Percentiles rank a stretch among this genome's conserved stretches.
phyloP scores from a whole-genome alignment of 2,888 invertebrate species.

The Anoplius nigerrimus region DNA sequence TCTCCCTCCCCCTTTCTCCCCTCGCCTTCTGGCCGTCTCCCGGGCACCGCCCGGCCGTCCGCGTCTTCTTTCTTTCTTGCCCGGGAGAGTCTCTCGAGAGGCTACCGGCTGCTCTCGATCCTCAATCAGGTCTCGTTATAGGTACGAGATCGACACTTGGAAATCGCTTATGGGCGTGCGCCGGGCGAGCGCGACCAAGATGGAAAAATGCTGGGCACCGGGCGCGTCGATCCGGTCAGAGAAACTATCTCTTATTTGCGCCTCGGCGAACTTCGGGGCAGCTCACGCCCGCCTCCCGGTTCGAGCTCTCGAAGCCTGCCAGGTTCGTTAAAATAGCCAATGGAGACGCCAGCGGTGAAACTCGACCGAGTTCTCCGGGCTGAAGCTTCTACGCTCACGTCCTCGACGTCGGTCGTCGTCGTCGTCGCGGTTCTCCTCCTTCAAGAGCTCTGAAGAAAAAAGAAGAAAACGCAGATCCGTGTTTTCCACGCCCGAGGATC shows the following conservation, averaged over 20 bases:
- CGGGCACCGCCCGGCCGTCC: too few species aligned
- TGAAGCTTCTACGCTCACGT: too few species aligned
- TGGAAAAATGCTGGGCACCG: slow-evolving; percentile 53
- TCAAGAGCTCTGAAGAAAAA: slow-evolving; percentile 2
- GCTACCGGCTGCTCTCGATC: slow-evolving; percentile 37
- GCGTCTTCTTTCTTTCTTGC: slow-evolving; percentile 4
- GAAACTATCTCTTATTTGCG: slow-evolving; percentile 53
- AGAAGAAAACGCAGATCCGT: slow-evolving; percentile 39
- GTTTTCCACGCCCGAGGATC: slow-evolving; percentile 56
- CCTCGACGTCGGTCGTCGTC: slow-evolving; percentile 15
- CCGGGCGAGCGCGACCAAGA: slow-evolving; percentile 39
- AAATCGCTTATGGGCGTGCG: slow-evolving; percentile 51
- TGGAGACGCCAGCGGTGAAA: slow-evolving; percentile 45
- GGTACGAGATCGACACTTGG: slow-evolving; percentile 40
- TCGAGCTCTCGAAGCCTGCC: neutral
- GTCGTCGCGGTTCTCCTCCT: slow-evolving; percentile 1
- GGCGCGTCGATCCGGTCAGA: slow-evolving; percentile 51
- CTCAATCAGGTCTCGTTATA: slow-evolving; percentile 44
- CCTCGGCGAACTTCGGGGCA: slow-evolving; percentile 38
- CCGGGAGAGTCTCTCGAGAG: neutral
- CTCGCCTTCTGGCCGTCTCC: too few species aligned
- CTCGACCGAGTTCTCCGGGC: slow-evolving; percentile 27
- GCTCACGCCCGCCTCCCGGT: neutral
- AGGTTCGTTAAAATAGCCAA: slow-evolving; percentile 51
- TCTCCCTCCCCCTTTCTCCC: neutral